phyloP scores from a whole-genome alignment of 1,140 invertebrate genomes.

The Campoletis sonorensis region DNA sequence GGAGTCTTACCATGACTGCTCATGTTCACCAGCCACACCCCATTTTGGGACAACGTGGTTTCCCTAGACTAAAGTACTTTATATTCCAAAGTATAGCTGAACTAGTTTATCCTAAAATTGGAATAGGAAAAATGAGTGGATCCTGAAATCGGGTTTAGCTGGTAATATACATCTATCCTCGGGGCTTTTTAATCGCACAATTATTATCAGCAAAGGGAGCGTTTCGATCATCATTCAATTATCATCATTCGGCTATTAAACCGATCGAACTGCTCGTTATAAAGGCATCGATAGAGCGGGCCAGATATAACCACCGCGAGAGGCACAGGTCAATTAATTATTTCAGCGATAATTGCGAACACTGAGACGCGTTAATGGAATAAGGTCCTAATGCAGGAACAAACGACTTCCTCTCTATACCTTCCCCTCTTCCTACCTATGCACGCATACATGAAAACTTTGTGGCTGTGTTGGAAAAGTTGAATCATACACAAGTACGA shows the following conservation, averaged over 20 bases:
- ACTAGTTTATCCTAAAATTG: too few species aligned
- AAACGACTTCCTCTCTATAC: not conserved
- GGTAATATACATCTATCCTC: not conserved
- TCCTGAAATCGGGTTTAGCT: too few species aligned
- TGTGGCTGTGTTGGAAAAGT: not conserved
- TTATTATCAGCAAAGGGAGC: slow-evolving; percentile 14
- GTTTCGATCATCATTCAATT: slow-evolving; percentile 33
- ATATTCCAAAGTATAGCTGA: too few species aligned
- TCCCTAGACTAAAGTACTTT: too few species aligned
- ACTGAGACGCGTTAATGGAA: slow-evolving; percentile 29
- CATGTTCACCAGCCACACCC: too few species aligned
- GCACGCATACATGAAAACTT: not conserved
- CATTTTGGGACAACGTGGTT: too few species aligned
- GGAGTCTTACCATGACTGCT: too few species aligned
- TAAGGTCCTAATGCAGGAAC: not conserved
- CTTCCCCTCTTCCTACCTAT: too few species aligned
- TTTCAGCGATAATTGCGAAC: slow-evolving; percentile 22
- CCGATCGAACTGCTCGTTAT: slow-evolving; percentile 25
- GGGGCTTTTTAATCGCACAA: slow-evolving; percentile 9
- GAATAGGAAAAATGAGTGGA: too few species aligned
- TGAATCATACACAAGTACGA: not conserved
- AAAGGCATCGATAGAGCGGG: not conserved
- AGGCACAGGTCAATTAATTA: slow-evolving; percentile 23
- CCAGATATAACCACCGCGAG: not conserved
- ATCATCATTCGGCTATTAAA: slow-evolving; percentile 23